Conservation (phyloP, 2,888 invertebrate genomes). For the Chymomyza procnemis region DNA sequence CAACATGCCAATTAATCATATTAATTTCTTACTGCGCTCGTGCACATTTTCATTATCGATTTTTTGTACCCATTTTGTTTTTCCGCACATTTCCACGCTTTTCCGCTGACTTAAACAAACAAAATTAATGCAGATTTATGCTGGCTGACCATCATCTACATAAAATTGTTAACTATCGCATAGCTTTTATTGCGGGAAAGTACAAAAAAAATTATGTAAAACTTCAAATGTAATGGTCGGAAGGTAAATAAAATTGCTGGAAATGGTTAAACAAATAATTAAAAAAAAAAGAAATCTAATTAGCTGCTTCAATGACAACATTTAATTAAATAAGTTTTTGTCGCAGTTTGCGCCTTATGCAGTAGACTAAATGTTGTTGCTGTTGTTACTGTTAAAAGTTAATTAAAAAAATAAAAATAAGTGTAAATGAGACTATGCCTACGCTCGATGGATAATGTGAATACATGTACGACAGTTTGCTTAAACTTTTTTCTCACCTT, state of each 20-base stretch:
- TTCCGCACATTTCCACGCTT: not conserved
- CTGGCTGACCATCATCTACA: conserved; percentile 38
- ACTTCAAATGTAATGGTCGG: not conserved
- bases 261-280: conserved; percentile 30
- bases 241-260: conserved; percentile 18
- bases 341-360: conserved; percentile 18
- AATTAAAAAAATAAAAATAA: conserved; percentile 60
- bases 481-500: not conserved
- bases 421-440: conserved; percentile 18
- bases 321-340: conserved; percentile 69
- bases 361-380: not conserved
- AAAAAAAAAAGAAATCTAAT: conserved; percentile 56
- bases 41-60: conserved; percentile 49
- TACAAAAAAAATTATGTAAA: not conserved
- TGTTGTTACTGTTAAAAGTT: conserved; percentile 44
- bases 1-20: conserved; percentile 62
- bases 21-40: conserved; percentile 53
- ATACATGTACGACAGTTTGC: not conserved
- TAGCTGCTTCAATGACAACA: conserved; percentile 63
- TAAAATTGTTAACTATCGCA: conserved; percentile 32
- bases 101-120: conserved; percentile 3
- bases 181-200: not conserved
- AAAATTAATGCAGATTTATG: conserved; percentile 55
- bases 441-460: not conserved
- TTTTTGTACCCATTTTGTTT: conserved; percentile 29